phyloP scores from a whole-genome alignment of 2,888 invertebrate species.

The Ennomos quercinarius region DNA sequence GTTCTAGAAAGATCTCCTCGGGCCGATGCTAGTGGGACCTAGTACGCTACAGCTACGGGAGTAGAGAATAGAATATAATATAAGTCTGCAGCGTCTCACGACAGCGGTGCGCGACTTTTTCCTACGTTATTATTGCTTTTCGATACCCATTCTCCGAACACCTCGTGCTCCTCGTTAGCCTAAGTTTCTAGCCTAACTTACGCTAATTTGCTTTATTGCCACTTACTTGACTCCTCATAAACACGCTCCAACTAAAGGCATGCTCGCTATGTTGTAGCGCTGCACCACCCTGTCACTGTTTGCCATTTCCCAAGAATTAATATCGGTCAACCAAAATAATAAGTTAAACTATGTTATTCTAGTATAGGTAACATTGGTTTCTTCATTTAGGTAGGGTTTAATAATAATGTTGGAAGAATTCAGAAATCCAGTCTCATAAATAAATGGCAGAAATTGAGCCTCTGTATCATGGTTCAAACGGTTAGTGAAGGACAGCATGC shows the following conservation, averaged over 20 bases:
- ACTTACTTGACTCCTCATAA: conserved; percentile 73
- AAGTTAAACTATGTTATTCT: neutral
- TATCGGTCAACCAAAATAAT: neutral
- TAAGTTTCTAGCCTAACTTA: conserved; percentile 68
- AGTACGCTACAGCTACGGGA: conserved; percentile 63
- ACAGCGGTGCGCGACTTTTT: conserved; percentile 78
- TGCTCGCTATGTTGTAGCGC: conserved; percentile 66
- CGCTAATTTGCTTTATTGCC: conserved; percentile 79
- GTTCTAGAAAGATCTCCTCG: neutral
- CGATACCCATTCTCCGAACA: conserved; percentile 84
- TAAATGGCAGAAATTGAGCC: too few relatives aligned
- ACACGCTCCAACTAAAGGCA: conserved; percentile 77
- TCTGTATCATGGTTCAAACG: too few relatives aligned
- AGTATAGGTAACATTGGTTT: too few relatives aligned
- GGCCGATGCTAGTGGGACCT: conserved; percentile 44
- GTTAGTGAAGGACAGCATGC: too few relatives aligned
- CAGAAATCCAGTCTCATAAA: too few relatives aligned
- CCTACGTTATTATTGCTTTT: conserved; percentile 86
- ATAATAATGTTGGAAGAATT: too few relatives aligned
- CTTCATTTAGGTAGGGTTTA: too few relatives aligned
- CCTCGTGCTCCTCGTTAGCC: conserved; percentile 76
- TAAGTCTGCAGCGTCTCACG: conserved; percentile 69
- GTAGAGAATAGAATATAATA: conserved; percentile 43
- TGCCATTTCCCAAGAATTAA: neutral
- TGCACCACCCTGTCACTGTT: conserved; percentile 55